Evolutionary conservation across 2,113 vertebrate species (phyloP).

Genomic region (Rafetus swinhoei): DNA sequence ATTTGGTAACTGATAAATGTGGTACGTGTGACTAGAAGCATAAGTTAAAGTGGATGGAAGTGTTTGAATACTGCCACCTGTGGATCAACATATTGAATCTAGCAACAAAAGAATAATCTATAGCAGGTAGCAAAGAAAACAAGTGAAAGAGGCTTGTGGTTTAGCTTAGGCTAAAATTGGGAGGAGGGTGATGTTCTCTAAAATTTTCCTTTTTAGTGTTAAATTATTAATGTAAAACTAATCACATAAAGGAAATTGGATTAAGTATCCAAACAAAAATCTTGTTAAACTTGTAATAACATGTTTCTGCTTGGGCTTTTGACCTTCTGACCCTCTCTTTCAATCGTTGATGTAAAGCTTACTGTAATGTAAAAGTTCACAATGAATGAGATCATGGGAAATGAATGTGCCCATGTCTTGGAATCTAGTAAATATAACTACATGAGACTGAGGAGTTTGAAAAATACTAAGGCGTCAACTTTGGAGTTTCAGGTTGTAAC

Average conservation of each 20-base stretch:
- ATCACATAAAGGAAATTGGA: conserved; percentile 6
- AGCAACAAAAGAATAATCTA: neutral
- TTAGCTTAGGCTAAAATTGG: neutral
- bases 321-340: conserved; percentile 40
- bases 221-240: neutral
- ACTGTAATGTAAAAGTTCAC: conserved; percentile 34
- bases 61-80: neutral
- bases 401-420: conserved; percentile 44
- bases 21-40: neutral
- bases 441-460: conserved; percentile 56
- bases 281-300: conserved; percentile 13
- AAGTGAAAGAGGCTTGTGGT: neutral
- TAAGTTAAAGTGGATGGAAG: neutral
- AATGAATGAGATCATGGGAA: conserved; percentile 70
- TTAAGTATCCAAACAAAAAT: conserved; percentile 2
- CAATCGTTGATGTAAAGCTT: conserved; percentile 49
- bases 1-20: fast-evolving
- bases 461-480: conserved; percentile 66
- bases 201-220: neutral
- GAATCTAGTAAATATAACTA: conserved; percentile 70
- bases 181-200: neutral
- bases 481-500: conserved; percentile 62
- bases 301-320: conserved; percentile 46
- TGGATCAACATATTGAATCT: neutral
- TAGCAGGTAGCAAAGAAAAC: conserved; percentile 21